Base-by-base conservation (phyloP, 2,888 invertebrate species). In the Fragum fragum region DNA sequence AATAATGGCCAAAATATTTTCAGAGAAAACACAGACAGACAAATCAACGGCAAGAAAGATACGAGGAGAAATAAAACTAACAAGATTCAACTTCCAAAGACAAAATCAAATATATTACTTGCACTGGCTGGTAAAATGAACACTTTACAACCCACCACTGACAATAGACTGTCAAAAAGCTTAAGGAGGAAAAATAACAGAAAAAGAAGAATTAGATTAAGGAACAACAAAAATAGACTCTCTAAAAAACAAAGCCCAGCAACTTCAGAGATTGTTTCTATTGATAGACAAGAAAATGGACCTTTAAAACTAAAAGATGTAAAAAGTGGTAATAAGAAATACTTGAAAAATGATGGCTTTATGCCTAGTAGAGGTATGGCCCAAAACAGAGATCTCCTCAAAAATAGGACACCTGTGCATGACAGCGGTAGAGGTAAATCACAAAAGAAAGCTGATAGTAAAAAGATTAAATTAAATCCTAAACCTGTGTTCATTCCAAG, bases 91-190 rank as follows among this genome's bases (percentile, higher is more conserved):
- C 26, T 57, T 23, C 57, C 57, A 57, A 57, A 26, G 21, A 28
- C 28, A 57, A 57, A 57, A 28, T 57, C 57, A 28, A 57, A 57
- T 0, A 57, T 57, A 28, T 57, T 57, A 26, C 28, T 57, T 14
- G 26, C 57, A 14, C 57, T 57, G 0, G 11, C 28, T 28, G 28
- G 28, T 28, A 57, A 57, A 21, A 28, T 21, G 28, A 14, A 26
- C 7, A 21, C 28, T 26, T 1, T 7, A 26, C 7, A 57, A 57
- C 23, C 1, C 16, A 1, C 57, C 7, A 28, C 7, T 26, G 16
- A 28, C 26, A 26, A 57, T 14, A 26, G 23, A 28, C 7, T 7
- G 1, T 6, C 3, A 1, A 23, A 28, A 1, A 47, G 14, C 14
- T 3, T 14, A 5, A 47, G n/a, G 47, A 47, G 47, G 14, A 47